Conservation (phyloP, 1,140 invertebrate genomes). For the Ephestia elutella region DNA sequence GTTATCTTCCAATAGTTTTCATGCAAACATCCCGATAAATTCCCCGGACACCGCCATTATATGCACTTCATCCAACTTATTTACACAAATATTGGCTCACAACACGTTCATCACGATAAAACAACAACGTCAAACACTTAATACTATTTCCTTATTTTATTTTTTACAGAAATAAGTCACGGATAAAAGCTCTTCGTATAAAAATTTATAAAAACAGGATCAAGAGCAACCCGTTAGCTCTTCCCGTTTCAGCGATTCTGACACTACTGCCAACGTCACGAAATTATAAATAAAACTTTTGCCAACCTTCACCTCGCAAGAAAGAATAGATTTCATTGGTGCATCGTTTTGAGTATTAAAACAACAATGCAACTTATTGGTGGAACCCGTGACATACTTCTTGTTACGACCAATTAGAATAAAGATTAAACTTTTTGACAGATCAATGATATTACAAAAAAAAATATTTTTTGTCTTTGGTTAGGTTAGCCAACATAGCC, state of each 20-base stretch:
- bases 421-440: background rate
- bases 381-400: background rate
- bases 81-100: conserved; percentile 7
- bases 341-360: background rate
- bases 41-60: conserved; percentile 48
- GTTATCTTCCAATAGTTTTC: conserved; percentile 27
- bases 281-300: conserved; percentile 52
- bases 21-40: conserved; percentile 50
- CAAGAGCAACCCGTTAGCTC: conserved; percentile 46
- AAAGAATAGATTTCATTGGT: background rate
- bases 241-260: conserved; percentile 42
- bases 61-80: background rate
- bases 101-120: conserved; percentile 41
- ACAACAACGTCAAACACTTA: conserved; percentile 28
- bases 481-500: too few species aligned
- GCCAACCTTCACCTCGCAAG: conserved; percentile 23
- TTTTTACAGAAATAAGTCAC: conserved; percentile 51
- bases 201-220: conserved; percentile 40
- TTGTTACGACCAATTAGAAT: background rate
- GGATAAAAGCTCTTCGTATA: conserved; percentile 39
- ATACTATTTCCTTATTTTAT: conserved; percentile 21
- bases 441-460: background rate
- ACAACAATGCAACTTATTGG: background rate
- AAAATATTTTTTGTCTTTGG: too few species aligned
- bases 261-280: conserved; percentile 47